Evolutionary conservation across 2,113 vertebrate genomes (phyloP), one percentile per base, ranked within the genome.

Genomic region (Clupea harengus): DNA sequence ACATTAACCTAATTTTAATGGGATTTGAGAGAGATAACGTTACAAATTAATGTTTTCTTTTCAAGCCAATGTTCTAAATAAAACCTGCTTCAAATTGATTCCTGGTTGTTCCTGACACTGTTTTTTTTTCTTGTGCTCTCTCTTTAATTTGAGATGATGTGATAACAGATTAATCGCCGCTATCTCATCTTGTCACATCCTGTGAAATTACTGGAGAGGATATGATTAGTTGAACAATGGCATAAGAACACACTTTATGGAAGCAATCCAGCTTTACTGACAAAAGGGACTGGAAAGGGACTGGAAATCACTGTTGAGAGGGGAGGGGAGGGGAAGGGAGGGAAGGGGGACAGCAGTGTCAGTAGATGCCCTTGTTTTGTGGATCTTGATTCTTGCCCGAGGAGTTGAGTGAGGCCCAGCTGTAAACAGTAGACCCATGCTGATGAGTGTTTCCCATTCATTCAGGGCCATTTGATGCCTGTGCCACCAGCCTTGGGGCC

Each of bases 1-100:
- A 91, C 93, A 95, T 95, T 96, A 95, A 94, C 95, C 95, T 87
- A 92, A 90, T 95, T 95, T 93, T 94, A 94, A 95, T 95, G 92
- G 93, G 93, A 95, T 95, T 93, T 90, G 85, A 91, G 91, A 92
- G 87, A 95, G 94, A 95, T 95, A 95, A 95, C 91, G 88, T 88
- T 86, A 92, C 90, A 94, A 94, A 94, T 94, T 89, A 91, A 91
- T 93, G 92, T 95, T 95, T 95, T 95, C 93, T 95, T 95, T 95
- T 95, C 91, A 94, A 93, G 94, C 91, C 88, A 72, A 92, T 92
- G 93, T 88, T 92, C 93, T 92, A 94, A 95, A 94, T 93, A 90
- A 91, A 92, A 92, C 89, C 87, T 87, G 80, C 88, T 87, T 90
- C 92, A 95, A 93, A 95, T 94, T 95, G 94, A 95, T 94, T 95